A percentile compares a stretch with the other conserved stretches of the same genome.
Evolutionary conservation across 2,888 invertebrate species (phyloP).

Genomic region (Listrodromus nycthemerus): DNA sequence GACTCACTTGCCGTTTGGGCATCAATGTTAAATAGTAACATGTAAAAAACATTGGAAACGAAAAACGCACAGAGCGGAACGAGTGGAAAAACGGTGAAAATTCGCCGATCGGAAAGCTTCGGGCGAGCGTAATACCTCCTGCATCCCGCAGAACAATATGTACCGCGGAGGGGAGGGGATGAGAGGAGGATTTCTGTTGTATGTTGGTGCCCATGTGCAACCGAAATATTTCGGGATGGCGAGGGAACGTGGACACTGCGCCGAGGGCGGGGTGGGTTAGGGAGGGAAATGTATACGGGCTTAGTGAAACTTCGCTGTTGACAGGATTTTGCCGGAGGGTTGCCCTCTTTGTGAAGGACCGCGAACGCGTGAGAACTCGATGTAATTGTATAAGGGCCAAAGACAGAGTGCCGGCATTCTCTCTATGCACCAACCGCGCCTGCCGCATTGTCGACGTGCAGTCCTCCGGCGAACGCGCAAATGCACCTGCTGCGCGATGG

Average conservation of each 20-base stretch:
- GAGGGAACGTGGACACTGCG: background rate
- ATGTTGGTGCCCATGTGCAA: background rate
- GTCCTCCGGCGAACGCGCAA: background rate
- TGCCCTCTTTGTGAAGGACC: conserved; percentile 75
- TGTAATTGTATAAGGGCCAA: conserved; percentile 48
- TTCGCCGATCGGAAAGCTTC: conserved; percentile 26
- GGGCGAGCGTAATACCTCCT: background rate
- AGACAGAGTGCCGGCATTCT: conserved; percentile 22
- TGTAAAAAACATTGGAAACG: conserved; percentile 19
- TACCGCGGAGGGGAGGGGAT: background rate
- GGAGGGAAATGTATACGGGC: conserved; percentile 12
- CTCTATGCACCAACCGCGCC: background rate
- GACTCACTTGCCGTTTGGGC: conserved; percentile 9
- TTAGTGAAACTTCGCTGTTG: conserved; percentile 61
- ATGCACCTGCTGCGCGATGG: background rate
- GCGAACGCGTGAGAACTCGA: conserved; percentile 26
- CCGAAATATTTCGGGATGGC: background rate
- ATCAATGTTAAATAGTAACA: conserved; percentile 39
- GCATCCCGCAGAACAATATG: conserved; percentile 6
- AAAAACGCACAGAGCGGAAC: conserved; percentile 25
- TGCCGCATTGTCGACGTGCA: conserved; percentile 17
- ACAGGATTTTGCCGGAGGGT: conserved; percentile 74
- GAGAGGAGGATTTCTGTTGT: background rate
- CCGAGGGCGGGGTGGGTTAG: background rate
- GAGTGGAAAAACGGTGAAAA: conserved; percentile 30